Evolutionary conservation across 2,888 invertebrate genomes (phyloP), one percentile per base, ranked within the genome.

Genomic region (Argyra leucocephala): DNA sequence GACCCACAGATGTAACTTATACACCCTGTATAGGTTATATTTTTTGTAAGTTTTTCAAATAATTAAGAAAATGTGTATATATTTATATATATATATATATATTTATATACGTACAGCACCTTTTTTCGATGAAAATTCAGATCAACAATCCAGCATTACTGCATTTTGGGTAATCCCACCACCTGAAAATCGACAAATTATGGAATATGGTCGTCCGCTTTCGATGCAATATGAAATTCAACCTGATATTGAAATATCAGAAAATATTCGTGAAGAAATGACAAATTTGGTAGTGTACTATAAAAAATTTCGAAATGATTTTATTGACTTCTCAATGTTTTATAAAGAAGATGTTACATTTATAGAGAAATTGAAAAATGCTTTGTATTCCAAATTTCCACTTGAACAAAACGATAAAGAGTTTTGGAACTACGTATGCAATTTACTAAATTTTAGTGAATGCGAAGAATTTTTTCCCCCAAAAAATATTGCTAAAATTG

Each of bases 121-220:
- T 0, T 91, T 92, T 74, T 89, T 89, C 74, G 87, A 87, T 66
- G 90, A 91, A 75, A 89, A 88, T 73, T 86, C 86, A 64, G 89
- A 89, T 24, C 79, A 91, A 70, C 93, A 93, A 74, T 93, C 94
- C 0, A 88, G 88, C 61, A 83, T 93, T 18, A 88, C 90, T 68
- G 88, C 91, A 65, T 96, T 91, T 79, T 96, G 96, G 96, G 93
- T 96, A 4, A 87, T 93, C 82, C 95, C 96, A n/a, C 96, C 96
- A 2, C 91, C 93, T 60, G 96, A 96, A 82, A 90, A 90, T 74
- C 86, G 91, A 72, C 93, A 93, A 12, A 88, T 91, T 64, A 72
- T 76, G 68, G 96, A 96, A 78, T 94, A 95, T 78, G 95, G 95
- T 0, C 86, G 93, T 61, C 96, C 96, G 0, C 89, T 96, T 87